phyloP scores from a whole-genome alignment of 2,888 invertebrate species.

The Apodemia duryi region DNA sequence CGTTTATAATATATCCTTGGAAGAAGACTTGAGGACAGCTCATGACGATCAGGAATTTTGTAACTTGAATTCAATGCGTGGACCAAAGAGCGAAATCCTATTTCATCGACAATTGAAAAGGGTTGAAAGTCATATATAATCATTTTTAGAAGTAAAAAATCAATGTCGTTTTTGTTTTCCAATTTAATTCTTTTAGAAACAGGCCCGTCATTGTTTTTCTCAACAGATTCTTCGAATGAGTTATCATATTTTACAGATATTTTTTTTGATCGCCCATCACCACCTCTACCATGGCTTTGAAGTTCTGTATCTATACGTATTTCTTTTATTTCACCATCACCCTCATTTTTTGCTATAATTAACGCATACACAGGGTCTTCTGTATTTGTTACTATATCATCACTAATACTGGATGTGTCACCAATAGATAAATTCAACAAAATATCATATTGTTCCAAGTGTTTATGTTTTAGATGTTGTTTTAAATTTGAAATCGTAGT shows the following conservation, averaged over 20 bases:
- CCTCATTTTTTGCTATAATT: conserved; percentile 1
- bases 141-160: conserved; percentile 10
- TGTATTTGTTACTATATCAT: not conserved
- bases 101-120: conserved; percentile 15
- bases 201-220: not conserved
- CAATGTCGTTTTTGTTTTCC: not conserved
- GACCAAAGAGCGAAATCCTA: conserved; percentile 6
- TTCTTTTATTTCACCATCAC: not conserved
- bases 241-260: not conserved
- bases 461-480: not conserved
- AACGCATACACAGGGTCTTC: not conserved
- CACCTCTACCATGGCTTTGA: not conserved
- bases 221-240: not conserved
- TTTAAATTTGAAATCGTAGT: not conserved
- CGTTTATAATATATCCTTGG: not conserved
- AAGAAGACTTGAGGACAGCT: not conserved
- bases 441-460: not conserved
- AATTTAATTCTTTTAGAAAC: not conserved
- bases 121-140: conserved; percentile 18
- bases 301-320: not conserved
- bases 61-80: conserved; percentile 16
- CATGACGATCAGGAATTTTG: not conserved
- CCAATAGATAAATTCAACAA: not conserved
- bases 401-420: not conserved
- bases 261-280: not conserved